Evolutionary conservation across 2,888 invertebrate species (phyloP).

Genomic region (Drosophila demipolita): DNA sequence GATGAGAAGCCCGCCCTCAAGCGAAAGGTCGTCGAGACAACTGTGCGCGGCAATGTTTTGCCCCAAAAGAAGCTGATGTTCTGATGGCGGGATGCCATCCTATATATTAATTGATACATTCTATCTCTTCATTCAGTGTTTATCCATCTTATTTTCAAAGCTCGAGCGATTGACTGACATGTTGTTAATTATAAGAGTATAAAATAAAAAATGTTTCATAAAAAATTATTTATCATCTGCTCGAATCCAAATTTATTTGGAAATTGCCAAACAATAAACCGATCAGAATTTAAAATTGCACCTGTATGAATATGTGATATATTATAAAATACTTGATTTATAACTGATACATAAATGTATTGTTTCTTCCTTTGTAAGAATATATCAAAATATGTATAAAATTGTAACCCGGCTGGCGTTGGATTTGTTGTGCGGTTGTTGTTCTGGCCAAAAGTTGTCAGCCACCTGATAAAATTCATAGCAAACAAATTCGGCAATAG

Average conservation of each 20-base stretch:
- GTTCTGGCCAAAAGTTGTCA: neutral
- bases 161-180: neutral
- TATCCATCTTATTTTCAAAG: constrained; percentile 39
- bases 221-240: neutral
- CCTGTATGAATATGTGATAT: neutral
- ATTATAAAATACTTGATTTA: neutral
- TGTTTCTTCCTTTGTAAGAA: neutral
- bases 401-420: constrained; percentile 25
- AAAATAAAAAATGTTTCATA: neutral
- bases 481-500: constrained; percentile 28
- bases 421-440: constrained; percentile 12
- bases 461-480: constrained; percentile 39
- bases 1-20: constrained; percentile 87
- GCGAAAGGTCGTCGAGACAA: constrained; percentile 88
- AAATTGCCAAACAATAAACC: neutral
- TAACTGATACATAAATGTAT: neutral
- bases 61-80: constrained; percentile 86
- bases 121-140: constrained; percentile 5
- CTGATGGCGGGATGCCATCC: constrained; percentile 74
- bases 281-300: neutral
- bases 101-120: neutral
- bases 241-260: neutral
- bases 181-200: neutral
- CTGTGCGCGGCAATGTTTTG: constrained; percentile 87
- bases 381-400: neutral